Evolutionary conservation across 2,888 invertebrate genomes (phyloP), one percentile per base, ranked within the genome.

Genomic region (Beris morrisii): DNA sequence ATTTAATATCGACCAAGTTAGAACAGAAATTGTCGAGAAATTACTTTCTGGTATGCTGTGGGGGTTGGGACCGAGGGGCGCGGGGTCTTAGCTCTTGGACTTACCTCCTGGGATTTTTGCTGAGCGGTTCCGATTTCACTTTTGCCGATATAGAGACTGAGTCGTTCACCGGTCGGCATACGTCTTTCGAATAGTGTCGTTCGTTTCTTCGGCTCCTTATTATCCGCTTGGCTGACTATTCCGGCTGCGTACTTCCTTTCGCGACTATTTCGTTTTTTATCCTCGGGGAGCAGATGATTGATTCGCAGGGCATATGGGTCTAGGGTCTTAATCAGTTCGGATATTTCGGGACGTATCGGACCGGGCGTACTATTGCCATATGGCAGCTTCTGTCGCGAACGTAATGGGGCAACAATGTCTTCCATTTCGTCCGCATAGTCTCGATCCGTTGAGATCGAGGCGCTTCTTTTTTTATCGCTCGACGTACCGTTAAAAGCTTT

Each of bases 371-470:
- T 67, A 30, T 69, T 67, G 13, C 66, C 68, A 65, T 71, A 69
- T 54, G 65, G 66, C 13, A 69, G 70, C 7, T 67, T 64, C 22
- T 54, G 77, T 70, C 76, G 70, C 15, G 77, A 78, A 72, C 69
- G 77, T 70, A 76, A 70, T 22, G 77, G 79, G 28, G 75, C 78
- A 72, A 69, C 81, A 72, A 77, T 82, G 82, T 77, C 86, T 78
- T 67, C 77, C 72, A 70, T 83, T 82, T 79, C 77, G 79, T 83
- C 4, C 82, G 83, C 69, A 82, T 79, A 73, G 82, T 76, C 0
- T 83, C 83, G 2, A 83, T 83, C 43, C 82, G 76, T 52, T 44
- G 78, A 77, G 12, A 76, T 70, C 44, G 70, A 68, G 63, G 38
- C 38, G 38, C 38, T 38, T 38, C 38, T 38, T 38, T 38, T 38